phyloP scores from a whole-genome alignment of 2,113 vertebrate genomes.

The Donacobius atricapilla region DNA sequence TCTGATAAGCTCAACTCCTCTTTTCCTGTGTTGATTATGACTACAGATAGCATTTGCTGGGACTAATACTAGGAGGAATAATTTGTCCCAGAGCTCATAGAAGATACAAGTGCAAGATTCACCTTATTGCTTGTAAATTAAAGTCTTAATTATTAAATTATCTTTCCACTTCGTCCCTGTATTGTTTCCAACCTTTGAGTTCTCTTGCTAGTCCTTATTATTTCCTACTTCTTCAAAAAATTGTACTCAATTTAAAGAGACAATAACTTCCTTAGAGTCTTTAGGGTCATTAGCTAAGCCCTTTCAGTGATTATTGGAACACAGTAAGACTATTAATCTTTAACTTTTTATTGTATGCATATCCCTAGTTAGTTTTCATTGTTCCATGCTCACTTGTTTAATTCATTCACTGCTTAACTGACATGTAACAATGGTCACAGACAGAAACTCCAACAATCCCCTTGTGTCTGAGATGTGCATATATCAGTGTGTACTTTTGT shows the following conservation, averaged over 20 bases:
- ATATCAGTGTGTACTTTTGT: not conserved
- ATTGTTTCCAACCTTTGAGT: not conserved
- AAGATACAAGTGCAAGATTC: not conserved
- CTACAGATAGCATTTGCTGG: not conserved
- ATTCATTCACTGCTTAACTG: not conserved
- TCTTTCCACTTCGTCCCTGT: not conserved
- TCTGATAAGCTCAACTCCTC: not conserved
- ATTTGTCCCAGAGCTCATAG: not conserved
- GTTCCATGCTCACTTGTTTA: not conserved
- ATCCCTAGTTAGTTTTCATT: not conserved
- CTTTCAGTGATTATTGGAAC: not conserved
- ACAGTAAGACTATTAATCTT: not conserved
- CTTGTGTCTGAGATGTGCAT: not conserved
- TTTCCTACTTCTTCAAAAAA: not conserved
- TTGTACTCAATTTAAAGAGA: not conserved
- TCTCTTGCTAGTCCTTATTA: not conserved
- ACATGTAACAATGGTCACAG: not conserved
- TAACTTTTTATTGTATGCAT: not conserved
- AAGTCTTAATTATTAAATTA: not conserved
- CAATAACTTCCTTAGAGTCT: not conserved
- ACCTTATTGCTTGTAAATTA: not conserved
- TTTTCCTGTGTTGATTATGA: not conserved
- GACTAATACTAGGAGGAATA: not conserved
- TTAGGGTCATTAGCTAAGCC: not conserved
- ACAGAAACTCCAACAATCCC: not conserved